Conservation (phyloP, 2,113 vertebrate species). For the Cromileptes altivelis region DNA sequence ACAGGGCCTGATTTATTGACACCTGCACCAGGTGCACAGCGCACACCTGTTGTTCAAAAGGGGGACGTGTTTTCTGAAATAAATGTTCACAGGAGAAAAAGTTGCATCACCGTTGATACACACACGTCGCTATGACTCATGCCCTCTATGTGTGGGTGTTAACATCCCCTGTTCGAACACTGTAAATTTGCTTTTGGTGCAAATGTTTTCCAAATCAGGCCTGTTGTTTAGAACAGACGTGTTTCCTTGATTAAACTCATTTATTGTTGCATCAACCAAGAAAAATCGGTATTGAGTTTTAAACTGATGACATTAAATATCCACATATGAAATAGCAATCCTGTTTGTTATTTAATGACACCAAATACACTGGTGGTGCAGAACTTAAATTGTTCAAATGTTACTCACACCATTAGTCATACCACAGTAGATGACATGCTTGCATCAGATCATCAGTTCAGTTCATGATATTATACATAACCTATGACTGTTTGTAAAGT, state of each 20-base stretch:
- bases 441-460: slow-evolving; percentile 2
- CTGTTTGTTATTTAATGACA: slow-evolving; percentile 20
- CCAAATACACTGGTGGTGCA: slow-evolving; percentile 1
- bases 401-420: slow-evolving; percentile 7
- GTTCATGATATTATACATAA: not conserved
- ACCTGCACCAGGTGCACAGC: slow-evolving; percentile 70
- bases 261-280: slow-evolving; percentile 34
- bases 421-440: not conserved
- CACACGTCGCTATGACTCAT: slow-evolving; percentile 50
- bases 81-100: slow-evolving; percentile 56
- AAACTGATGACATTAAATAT: slow-evolving; percentile 24
- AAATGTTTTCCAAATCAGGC: slow-evolving; percentile 63
- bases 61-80: slow-evolving; percentile 43
- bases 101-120: slow-evolving; percentile 44
- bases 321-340: slow-evolving; percentile 23
- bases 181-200: slow-evolving; percentile 58
- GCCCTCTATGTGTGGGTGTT: slow-evolving; percentile 47
- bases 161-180: slow-evolving; percentile 49
- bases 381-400: not conserved
- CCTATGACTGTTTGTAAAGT: not conserved
- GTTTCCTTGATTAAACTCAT: slow-evolving; percentile 46
- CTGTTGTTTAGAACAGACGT: slow-evolving; percentile 40
- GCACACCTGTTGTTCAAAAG: slow-evolving; percentile 65
- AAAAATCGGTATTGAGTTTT: slow-evolving; percentile 40
- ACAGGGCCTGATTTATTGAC: slow-evolving; percentile 48